Conservation (phyloP, 2,113 vertebrate species). For the Aspidoscelis tigris region DNA sequence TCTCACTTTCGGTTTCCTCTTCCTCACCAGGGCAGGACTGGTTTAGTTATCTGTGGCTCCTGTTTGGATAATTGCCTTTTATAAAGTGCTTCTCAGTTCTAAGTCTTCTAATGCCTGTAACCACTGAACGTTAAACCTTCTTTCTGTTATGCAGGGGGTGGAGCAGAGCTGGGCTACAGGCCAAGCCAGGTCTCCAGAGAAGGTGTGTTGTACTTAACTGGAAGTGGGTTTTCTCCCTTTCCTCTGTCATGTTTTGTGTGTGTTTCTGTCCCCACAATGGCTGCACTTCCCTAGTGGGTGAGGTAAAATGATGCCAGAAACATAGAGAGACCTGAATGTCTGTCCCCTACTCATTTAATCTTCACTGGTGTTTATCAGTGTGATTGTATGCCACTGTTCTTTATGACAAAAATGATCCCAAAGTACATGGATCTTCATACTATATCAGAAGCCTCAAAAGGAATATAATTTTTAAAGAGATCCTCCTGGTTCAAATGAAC, state of each 20-base stretch:
- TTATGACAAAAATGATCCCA: background rate
- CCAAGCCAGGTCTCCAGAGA: constrained; percentile 30
- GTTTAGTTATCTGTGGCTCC: background rate
- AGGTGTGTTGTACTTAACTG: constrained; percentile 18
- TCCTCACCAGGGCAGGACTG: background rate
- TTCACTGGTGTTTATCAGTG: background rate
- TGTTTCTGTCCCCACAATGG: background rate
- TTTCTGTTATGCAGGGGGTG: constrained; percentile 20
- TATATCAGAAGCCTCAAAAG: too few species aligned
- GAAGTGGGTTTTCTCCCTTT: background rate
- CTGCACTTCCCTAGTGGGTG: background rate
- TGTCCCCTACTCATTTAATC: background rate
- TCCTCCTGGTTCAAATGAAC: background rate
- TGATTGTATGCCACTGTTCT: background rate
- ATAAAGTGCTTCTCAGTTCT: background rate
- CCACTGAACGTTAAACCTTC: background rate
- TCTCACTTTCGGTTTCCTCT: constrained; percentile 1
- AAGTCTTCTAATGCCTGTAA: constrained; percentile 8
- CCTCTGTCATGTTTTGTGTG: background rate
- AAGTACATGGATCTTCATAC: background rate
- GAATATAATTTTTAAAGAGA: background rate
- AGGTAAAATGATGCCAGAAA: background rate
- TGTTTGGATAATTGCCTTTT: background rate
- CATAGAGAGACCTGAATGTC: background rate
- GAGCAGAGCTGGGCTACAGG: constrained; percentile 38